Evolutionary conservation across 2,888 invertebrate genomes (phyloP), one percentile per base, ranked within the genome.

Genomic region (Drosophila anomelani): DNA sequence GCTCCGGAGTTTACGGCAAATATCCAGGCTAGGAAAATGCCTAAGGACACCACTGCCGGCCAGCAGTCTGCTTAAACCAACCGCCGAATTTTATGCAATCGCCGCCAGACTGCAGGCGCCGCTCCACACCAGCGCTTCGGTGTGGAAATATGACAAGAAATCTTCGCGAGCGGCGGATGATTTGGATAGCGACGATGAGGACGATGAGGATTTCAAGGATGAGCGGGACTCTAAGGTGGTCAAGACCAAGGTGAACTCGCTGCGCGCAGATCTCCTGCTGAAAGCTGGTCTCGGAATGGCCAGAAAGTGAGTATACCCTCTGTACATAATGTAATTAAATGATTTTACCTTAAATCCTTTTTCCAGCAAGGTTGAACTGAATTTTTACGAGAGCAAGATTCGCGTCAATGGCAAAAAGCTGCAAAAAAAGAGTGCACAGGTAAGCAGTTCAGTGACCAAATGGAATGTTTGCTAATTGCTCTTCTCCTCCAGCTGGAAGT

Each of bases 351-450:
- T 23, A 5, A 61, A 67, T 58, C 39, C 51, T 26, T 13, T 26
- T 53, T 78, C 5, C 91, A 96, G 96, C 90, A 97, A 97, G 94
- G 93, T 97, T 46, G 97, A 97, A 90, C 94, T 94, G 58, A 92
- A 95, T 55, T 96, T 97, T 91, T 97, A 97, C 93, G 96, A 96
- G 78, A 96, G 96, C 88, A 96, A 95, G 93, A 94, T 97, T 73
- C 94, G 96, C 86, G 91, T 97, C 0, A 97, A 97, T 93, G 97
- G 97, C 8, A 93, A 94, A 77, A 96, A 96, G 90, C 92, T 96
- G 1, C 75, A 93, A 41, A 97, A 97, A 91, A 97, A 97, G 92
- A 96, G 96, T 92, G 90, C 92, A 17, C 92, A 93, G 82, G 95
- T 97, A 92, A 93, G 93, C 8, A 29, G 8, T 12, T 8, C 1